phyloP scores from a whole-genome alignment of 1,140 invertebrate genomes.

The Matsumurasca onukii region DNA sequence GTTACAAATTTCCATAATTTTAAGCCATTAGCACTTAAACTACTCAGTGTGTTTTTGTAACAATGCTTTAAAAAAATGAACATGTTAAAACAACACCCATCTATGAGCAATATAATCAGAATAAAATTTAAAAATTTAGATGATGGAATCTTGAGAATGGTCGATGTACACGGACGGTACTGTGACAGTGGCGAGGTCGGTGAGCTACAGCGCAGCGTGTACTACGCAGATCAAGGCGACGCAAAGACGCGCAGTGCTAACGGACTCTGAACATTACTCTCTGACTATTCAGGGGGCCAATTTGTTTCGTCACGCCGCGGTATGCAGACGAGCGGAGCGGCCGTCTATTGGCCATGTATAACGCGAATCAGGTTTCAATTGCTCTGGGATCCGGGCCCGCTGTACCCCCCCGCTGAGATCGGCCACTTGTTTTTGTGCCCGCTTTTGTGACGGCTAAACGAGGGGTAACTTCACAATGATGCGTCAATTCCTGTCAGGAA shows the following conservation, averaged over 20 bases:
- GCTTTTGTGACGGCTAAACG: slow-evolving; percentile 19
- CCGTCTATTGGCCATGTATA: slow-evolving; percentile 24
- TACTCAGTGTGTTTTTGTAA: too few relatives aligned
- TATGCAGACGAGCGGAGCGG: slow-evolving; percentile 12
- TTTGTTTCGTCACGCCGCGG: slow-evolving; percentile 17
- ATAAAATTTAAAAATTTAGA: too few relatives aligned
- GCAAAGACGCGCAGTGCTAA: not conserved
- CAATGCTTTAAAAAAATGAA: too few relatives aligned
- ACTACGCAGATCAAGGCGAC: not conserved
- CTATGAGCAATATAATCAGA: too few relatives aligned
- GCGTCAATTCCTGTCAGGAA: slow-evolving; percentile 17
- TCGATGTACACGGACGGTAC: too few relatives aligned
- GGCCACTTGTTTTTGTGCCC: slow-evolving; percentile 22
- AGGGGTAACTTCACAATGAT: slow-evolving; percentile 24
- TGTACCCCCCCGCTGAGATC: not conserved
- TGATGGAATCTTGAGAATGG: too few relatives aligned
- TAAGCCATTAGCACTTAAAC: too few relatives aligned
- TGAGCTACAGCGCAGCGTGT: too few relatives aligned
- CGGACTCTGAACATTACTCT: slow-evolving; percentile 16
- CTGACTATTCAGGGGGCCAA: slow-evolving; percentile 14
- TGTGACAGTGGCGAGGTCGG: too few relatives aligned
- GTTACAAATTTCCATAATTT: too few relatives aligned
- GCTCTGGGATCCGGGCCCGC: not conserved
- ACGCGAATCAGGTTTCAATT: slow-evolving; percentile 23
- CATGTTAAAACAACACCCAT: too few relatives aligned